phyloP scores from a whole-genome alignment of 2,888 invertebrate species.

The Bembecia ichneumoniformis region DNA sequence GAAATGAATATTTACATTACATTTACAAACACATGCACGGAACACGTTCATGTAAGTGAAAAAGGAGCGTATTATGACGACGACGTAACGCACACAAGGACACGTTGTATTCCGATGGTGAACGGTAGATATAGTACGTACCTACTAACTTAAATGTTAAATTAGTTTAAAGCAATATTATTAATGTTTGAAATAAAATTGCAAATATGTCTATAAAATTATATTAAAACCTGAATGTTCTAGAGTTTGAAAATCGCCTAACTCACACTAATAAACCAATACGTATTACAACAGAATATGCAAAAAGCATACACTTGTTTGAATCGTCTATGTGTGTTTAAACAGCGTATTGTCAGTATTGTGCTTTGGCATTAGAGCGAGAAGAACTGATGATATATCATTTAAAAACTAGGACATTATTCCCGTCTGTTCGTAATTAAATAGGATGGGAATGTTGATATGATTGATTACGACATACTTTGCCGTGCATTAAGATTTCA shows the following conservation, averaged over 20 bases:
- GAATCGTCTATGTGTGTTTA: slow-evolving; percentile 34
- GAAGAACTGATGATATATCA: slow-evolving; percentile 54
- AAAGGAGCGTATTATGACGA: not conserved
- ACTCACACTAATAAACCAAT: slow-evolving; percentile 4
- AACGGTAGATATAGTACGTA: no score
- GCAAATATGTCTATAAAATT: no score
- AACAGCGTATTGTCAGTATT: slow-evolving; percentile 56
- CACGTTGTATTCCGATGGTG: not conserved
- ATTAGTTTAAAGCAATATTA: no score
- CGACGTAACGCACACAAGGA: not conserved
- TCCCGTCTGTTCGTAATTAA: slow-evolving; percentile 54
- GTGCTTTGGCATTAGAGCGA: slow-evolving; percentile 62
- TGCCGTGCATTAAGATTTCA: not conserved
- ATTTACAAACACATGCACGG: slow-evolving; percentile 17
- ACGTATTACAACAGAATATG: slow-evolving; percentile 12
- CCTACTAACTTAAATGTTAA: no score
- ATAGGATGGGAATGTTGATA: slow-evolving; percentile 28
- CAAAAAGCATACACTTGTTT: slow-evolving; percentile 8
- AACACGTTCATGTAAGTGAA: slow-evolving; percentile 8
- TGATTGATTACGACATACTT: slow-evolving; percentile 24
- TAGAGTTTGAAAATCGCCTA: not conserved
- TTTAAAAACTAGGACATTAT: slow-evolving; percentile 59
- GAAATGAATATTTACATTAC: slow-evolving; percentile 8
- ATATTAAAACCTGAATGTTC: not conserved
- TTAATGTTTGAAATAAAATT: no score